Base-by-base conservation (phyloP, 2,888 invertebrate genomes). In the Artemia sp. region DNA sequence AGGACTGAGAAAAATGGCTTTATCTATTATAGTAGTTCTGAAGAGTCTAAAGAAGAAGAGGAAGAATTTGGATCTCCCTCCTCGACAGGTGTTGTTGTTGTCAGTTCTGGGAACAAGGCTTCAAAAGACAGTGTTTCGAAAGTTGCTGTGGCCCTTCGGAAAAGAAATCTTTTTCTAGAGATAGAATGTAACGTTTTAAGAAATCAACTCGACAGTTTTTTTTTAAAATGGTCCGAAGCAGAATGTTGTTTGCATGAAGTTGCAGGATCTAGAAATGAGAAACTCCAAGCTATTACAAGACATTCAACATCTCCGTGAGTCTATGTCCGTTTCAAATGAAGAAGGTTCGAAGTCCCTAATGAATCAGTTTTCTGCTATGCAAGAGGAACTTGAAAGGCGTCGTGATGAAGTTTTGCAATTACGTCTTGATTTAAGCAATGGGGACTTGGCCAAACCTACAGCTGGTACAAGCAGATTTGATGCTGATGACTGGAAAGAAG, bases 341-440 rank as follows among this genome's bases (percentile, higher is more conserved):
- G 71, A 73, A 51, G 74, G 72, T 51, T 74, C 78, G 75, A 72
- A 73, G n/a, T 73, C 75, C 58, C 73, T 74, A n/a, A 67, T 70
- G 11, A 71, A 73, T 73, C 93, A 95, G 83, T 84, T 91, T 77
- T 85, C 85, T 66, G 84, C 85, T 0, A 83, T 92, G 77, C 88
- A 92, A 76, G 87, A 88, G 73, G 95, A 96, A 77, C 78, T 94
- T 51, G 89, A 88, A 74, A 81, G 94, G 12, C 81, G 90, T 68
- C 82, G 90, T 7, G 94, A 95, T 74, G 94, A 95, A 76, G 90
- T 92, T 74, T 85, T 94, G 51, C 92, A 95, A 75, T 79, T 96
- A 72, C 88, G 91, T 77, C 88, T 90, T 66, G 88, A 93, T 0
- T 80, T 95, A 14, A 87, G 89, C 1, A 89, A 87, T 75, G 84